These are phyloP conservation scores for Oscheius sp. DNA, from an alignment of 2,888 invertebrate genomes.

Conservation along the genomic window DNA sequence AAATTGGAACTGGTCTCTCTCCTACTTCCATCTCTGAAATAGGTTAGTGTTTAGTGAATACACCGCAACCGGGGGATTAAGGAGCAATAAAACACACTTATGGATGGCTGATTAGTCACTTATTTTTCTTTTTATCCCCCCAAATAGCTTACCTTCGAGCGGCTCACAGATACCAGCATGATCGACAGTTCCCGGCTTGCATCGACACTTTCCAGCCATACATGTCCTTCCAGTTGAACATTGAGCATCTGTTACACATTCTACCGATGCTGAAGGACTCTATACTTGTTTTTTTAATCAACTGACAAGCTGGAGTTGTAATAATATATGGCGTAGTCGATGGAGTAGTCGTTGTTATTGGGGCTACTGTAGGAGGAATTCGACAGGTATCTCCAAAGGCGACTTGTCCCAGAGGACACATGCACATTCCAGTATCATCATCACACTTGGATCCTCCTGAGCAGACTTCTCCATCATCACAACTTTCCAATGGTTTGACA, in stretches of 20 bases:
- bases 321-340: not conserved
- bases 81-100: constrained; percentile 26
- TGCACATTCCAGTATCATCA: constrained; percentile 54
- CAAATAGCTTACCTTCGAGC: constrained; percentile 50
- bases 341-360: constrained; percentile 5
- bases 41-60: constrained; percentile 36
- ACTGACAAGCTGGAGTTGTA: not conserved
- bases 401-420: constrained; percentile 57
- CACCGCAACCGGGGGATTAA: constrained; percentile 30
- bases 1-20: constrained; percentile 53
- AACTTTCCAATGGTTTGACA: constrained; percentile 64
- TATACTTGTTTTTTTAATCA: not conserved
- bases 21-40: constrained; percentile 53
- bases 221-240: constrained; percentile 55
- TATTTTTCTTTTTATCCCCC: not conserved
- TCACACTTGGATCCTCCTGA: constrained; percentile 65
- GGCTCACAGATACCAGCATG: constrained; percentile 56
- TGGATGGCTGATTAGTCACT: not conserved
- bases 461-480: constrained; percentile 64
- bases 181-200: constrained; percentile 59
- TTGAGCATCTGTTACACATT: constrained; percentile 54
- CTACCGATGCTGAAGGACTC: constrained; percentile 34
- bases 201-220: constrained; percentile 59
- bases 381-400: constrained; percentile 53
- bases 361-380: constrained; percentile 40